Conservation (phyloP, 2,797 vertebrate genomes). For the Oryzias sinensis region DNA sequence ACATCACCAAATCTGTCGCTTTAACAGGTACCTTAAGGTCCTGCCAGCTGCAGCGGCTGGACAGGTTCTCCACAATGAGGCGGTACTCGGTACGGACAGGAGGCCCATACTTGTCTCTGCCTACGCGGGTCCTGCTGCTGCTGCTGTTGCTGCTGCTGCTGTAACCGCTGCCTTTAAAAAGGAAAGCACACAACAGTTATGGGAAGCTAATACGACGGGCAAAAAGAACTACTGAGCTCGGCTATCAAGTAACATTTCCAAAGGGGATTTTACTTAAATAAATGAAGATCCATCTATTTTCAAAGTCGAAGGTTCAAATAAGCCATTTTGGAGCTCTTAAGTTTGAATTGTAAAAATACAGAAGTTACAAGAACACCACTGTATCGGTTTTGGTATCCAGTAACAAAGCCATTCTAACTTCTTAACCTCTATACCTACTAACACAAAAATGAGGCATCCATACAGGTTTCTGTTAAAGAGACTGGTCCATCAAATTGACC, state of each 20-base stretch:
- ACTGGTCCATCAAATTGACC: slow-evolving; percentile 38
- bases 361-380: slow-evolving; percentile 72
- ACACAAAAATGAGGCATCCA: slow-evolving; percentile 69
- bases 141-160: slow-evolving; percentile 84
- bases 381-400: slow-evolving; percentile 52
- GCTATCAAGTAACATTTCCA: slow-evolving; percentile 42
- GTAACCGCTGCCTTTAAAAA: slow-evolving; percentile 80
- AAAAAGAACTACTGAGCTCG: slow-evolving; percentile 41
- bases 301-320: slow-evolving; percentile 51
- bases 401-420: slow-evolving; percentile 55
- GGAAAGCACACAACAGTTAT: slow-evolving; percentile 64
- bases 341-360: slow-evolving; percentile 49
- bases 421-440: slow-evolving; percentile 63
- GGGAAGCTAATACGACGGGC: slow-evolving; percentile 53
- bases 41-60: slow-evolving; percentile 97
- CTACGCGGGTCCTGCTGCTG: slow-evolving; percentile 90
- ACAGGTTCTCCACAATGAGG: slow-evolving; percentile 94
- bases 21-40: slow-evolving; percentile 87
- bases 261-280: slow-evolving; percentile 35
- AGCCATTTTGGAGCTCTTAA: slow-evolving; percentile 50
- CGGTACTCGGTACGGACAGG: slow-evolving; percentile 96
- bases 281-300: slow-evolving; percentile 38
- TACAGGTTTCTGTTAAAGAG: slow-evolving; percentile 44
- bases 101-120: slow-evolving; percentile 93
- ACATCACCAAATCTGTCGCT: too few species aligned